These are phyloP conservation scores for Smittia sp. DNA, from an alignment of 2,888 invertebrate species.

Conservation along the genomic window DNA sequence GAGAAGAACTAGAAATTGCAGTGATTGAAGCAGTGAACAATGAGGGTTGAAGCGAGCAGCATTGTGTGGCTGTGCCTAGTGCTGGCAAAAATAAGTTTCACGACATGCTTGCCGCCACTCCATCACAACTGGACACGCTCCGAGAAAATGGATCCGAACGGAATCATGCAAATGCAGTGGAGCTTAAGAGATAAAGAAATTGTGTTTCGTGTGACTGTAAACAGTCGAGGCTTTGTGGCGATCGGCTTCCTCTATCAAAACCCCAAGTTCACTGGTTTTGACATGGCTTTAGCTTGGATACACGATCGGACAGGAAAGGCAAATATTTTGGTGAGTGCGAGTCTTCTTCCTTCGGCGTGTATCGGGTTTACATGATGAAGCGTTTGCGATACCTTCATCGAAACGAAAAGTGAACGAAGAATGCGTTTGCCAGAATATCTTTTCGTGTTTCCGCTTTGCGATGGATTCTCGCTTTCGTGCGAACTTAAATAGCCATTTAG, in stretches of 20 bases:
- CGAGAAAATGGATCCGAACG: slow-evolving; percentile 53
- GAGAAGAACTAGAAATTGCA: not conserved
- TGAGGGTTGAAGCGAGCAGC: not conserved
- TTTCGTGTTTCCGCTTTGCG: slow-evolving; percentile 20
- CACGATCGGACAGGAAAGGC: slow-evolving; percentile 63
- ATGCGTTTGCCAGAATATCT: not conserved
- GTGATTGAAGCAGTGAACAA: not conserved
- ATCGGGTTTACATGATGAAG: slow-evolving; percentile 18
- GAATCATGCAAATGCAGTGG: slow-evolving; percentile 62
- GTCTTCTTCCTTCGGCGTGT: slow-evolving; percentile 9
- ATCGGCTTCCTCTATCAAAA: slow-evolving; percentile 80
- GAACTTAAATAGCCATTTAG: slow-evolving; percentile 5
- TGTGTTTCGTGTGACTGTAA: slow-evolving; percentile 76
- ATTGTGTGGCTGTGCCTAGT: not conserved
- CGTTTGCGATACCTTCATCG: slow-evolving; percentile 5
- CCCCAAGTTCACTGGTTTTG: slow-evolving; percentile 72
- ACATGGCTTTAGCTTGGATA: slow-evolving; percentile 86
- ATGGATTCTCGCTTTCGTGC: not conserved
- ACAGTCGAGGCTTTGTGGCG: slow-evolving; percentile 79
- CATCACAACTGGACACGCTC: slow-evolving; percentile 49
- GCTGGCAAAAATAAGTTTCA: not conserved
- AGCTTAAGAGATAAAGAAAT: slow-evolving; percentile 68
- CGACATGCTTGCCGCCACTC: not conserved
- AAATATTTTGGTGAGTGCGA: slow-evolving; percentile 68
- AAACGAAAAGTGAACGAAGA: not conserved